Evolutionary conservation across 2,113 vertebrate genomes (phyloP), one percentile per base, ranked within the genome.

Genomic region (Alosa alosa): DNA sequence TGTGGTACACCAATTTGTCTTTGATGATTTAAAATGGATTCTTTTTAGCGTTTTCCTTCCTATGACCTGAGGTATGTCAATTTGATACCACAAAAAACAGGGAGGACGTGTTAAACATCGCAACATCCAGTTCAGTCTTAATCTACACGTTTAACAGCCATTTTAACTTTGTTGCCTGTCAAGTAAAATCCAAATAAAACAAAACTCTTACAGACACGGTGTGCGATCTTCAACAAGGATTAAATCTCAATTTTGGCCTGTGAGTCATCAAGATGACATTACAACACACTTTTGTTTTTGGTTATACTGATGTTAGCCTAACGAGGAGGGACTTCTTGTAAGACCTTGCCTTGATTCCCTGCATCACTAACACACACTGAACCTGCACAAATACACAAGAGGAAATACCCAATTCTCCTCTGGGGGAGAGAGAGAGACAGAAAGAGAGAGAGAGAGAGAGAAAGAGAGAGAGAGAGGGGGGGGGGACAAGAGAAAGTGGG

Each of bases 241-340:
- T 36, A 5, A 85, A 90, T 89, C 84, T 89, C 88, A 88, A 82
- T 81, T 84, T 85, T 84, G 86, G 86, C 87, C 87, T 88, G 86
- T 88, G 86, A 88, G 88, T 87, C 86, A 84, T 25, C 50, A 25
- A 83, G 64, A 47, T 57, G 72, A 78, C 72, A 39, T 72, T 36
- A 78, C 11, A 78, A 78, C 72, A 72, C 68, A 39, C 25, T 4
- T 36, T 78, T 75, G 9, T 13, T 75, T 78, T 39, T 36, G 72
- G 72, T 78, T 11, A 39, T 39, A 39, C 25, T 39, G 72, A 39
- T 36, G 3, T 78, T 72, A 31, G 25, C 6, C 64, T 72, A 72
- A 36, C 13, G 64, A 36, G 31, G 64, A 22, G 64, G 10, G n/a
- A 31, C 31, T 36, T 78, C n/a, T n/a, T 64, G 7, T n/a, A 4